phyloP scores from a whole-genome alignment of 2,888 invertebrate species.

The Cylindroiulus punctatus region DNA sequence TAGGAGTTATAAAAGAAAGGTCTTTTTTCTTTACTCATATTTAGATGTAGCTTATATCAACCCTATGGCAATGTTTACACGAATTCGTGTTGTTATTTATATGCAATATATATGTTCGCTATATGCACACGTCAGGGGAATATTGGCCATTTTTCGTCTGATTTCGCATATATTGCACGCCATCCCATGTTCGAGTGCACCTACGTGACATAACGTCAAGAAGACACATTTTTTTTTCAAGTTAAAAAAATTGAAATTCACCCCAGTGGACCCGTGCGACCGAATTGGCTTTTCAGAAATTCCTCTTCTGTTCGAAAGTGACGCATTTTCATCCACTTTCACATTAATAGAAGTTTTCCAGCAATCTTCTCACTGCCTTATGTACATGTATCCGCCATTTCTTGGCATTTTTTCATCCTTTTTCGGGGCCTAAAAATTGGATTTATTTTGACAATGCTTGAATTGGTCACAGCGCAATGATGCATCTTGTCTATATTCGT shows the following conservation, averaged over 20 bases:
- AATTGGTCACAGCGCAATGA: constrained; percentile 1
- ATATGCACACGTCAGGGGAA: constrained; percentile 20
- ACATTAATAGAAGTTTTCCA: constrained; percentile 14
- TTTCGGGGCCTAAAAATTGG: background rate
- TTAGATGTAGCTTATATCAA: constrained; percentile 29
- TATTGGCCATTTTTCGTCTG: constrained; percentile 22
- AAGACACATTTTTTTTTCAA: background rate
- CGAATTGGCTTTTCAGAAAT: constrained; percentile 28
- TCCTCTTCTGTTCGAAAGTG: background rate
- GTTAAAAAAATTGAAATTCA: background rate
- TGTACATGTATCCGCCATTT: constrained; percentile 12
- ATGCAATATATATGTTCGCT: constrained; percentile 18
- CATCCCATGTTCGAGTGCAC: background rate
- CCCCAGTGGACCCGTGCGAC: constrained; percentile 23
- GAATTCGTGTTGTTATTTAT: constrained; percentile 34
- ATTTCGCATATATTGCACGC: background rate
- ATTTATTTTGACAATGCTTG: constrained; percentile 42
- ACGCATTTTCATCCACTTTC: constrained; percentile 26
- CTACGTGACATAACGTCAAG: background rate
- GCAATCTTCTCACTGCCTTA: background rate
- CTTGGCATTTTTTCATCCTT: background rate
- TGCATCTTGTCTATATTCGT: constrained; percentile 42
- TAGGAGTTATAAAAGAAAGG: constrained; percentile 22
- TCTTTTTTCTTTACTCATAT: constrained; percentile 25
- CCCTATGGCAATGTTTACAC: constrained; percentile 38